Evolutionary conservation across 2,797 vertebrate genomes (phyloP), one percentile per base, ranked within the genome.

Genomic region (Chelon labrosus): DNA sequence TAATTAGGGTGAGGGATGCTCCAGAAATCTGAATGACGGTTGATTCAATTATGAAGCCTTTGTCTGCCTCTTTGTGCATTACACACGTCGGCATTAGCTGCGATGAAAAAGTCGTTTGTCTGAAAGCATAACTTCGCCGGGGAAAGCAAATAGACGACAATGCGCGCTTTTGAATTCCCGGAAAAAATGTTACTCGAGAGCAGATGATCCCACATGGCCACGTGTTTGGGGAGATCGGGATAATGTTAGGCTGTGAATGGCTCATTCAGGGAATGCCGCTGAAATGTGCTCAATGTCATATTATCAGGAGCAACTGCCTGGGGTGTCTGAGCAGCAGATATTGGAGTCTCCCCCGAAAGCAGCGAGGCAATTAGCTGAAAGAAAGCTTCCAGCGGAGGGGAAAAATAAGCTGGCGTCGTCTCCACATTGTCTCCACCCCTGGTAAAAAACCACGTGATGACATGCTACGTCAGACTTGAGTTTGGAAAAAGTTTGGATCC

Each of bases 1-100:
- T 88, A 89, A 92, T 91, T 88, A 82, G 87, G 64, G 67, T 46
- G 72, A 87, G 76, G 70, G 83, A 86, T 80, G 90, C 87, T 82
- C 87, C 85, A 85, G 70, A 92, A 88, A 90, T 84, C 72, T 85
- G 42, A 70, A 82, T 50, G 77, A 81, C 80, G 49, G 90, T 92
- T 93, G 86, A 91, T 88, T 87, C 77, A 82, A 88, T 91, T 91
- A 90, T 1, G 16, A 42, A 22, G 50, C 49, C 75, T 79, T 90
- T 91, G 88, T 86, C 61, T 50, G 61, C 59, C 31, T 58, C 66
- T 80, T 84, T 85, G 86, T 91, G 76, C 77, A 49, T 22, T 0
- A 25, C 70, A 61, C 76, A 67, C 60, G 12, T 65, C 70, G 79
- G 49, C 65, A 72, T 83, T 75, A 66, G 50, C 50, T 25, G 16